A percentile compares a stretch with the other conserved stretches of the same genome.
Evolutionary conservation across 1,140 invertebrate species (phyloP).

Genomic region (Piezodorus guildinii): DNA sequence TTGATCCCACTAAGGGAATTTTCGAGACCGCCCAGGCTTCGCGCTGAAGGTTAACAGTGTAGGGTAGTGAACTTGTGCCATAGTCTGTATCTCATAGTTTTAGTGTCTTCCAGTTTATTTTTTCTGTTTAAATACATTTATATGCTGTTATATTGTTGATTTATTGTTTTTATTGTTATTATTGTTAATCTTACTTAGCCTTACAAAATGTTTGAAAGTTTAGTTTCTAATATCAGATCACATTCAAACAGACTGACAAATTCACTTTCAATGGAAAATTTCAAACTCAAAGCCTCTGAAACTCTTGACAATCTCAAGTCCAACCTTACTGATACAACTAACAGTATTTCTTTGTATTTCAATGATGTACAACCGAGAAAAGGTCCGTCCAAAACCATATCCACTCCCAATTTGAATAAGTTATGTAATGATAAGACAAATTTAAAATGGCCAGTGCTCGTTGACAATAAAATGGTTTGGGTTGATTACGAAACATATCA

Average conservation of each 20-base stretch:
- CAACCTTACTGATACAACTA: slow-evolving; percentile 32
- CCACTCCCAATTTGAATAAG: slow-evolving; percentile 31
- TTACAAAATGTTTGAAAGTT: slow-evolving; percentile 18
- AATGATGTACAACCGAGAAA: slow-evolving; percentile 29
- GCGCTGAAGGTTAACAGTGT: no score
- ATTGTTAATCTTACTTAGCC: no score
- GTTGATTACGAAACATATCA: slow-evolving; percentile 32
- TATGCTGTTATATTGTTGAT: no score
- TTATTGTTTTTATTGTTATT: no score
- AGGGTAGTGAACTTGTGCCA: no score
- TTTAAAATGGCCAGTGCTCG: slow-evolving; percentile 34
- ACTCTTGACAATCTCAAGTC: slow-evolving; percentile 33
- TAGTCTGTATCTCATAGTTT: no score
- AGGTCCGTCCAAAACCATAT: slow-evolving; percentile 28
- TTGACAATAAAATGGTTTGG: slow-evolving; percentile 36
- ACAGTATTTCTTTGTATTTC: slow-evolving; percentile 32
- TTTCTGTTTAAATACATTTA: no score
- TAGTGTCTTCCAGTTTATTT: no score
- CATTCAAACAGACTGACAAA: slow-evolving; percentile 30
- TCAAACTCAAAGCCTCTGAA: slow-evolving; percentile 30
- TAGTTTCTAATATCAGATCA: slow-evolving; percentile 7
- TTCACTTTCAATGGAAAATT: slow-evolving; percentile 35
- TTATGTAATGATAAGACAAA: background rate
- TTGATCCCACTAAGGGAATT: no score
- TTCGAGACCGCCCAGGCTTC: no score